A percentile compares a stretch with the other conserved stretches of the same genome.
phyloP scores from a whole-genome alignment of 1,140 invertebrate genomes.

The Antheraea pernyi region DNA sequence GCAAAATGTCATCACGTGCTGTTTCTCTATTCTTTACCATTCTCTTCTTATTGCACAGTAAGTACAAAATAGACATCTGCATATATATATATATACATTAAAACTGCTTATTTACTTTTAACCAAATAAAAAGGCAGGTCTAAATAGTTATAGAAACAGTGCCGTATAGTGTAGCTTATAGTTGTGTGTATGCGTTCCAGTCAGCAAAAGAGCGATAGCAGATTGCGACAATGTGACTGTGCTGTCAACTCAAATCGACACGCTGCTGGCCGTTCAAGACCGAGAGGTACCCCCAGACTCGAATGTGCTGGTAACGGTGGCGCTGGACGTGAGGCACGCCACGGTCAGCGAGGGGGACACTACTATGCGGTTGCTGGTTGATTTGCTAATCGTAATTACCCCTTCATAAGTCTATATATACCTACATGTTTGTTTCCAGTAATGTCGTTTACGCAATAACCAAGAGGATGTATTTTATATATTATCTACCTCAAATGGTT shows the following conservation, averaged over 20 bases:
- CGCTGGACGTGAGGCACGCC: slow-evolving; percentile 52
- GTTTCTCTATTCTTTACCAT: slow-evolving; percentile 1
- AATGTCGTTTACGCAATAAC: neutral
- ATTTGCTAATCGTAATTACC: slow-evolving; percentile 41
- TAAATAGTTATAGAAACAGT: too few species aligned
- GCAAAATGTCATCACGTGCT: slow-evolving; percentile 29
- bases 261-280: slow-evolving; percentile 70
- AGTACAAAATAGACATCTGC: neutral
- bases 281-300: slow-evolving; percentile 38
- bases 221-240: slow-evolving; percentile 40
- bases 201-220: slow-evolving; percentile 1
- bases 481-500: too few species aligned
- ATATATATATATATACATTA: too few species aligned
- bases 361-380: slow-evolving; percentile 44
- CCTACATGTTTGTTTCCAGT: neutral
- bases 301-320: slow-evolving; percentile 24
- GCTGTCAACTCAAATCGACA: slow-evolving; percentile 46
- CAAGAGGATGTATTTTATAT: too few species aligned
- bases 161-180: too few species aligned
- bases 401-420: neutral
- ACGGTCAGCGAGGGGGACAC: slow-evolving; percentile 37
- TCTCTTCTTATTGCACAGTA: neutral
- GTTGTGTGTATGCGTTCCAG: neutral
- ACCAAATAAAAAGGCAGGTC: too few species aligned
- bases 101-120: too few species aligned